These are phyloP conservation scores for Cepphus grylle DNA, from an alignment of 2,113 vertebrate species.

Conservation along the genomic window DNA sequence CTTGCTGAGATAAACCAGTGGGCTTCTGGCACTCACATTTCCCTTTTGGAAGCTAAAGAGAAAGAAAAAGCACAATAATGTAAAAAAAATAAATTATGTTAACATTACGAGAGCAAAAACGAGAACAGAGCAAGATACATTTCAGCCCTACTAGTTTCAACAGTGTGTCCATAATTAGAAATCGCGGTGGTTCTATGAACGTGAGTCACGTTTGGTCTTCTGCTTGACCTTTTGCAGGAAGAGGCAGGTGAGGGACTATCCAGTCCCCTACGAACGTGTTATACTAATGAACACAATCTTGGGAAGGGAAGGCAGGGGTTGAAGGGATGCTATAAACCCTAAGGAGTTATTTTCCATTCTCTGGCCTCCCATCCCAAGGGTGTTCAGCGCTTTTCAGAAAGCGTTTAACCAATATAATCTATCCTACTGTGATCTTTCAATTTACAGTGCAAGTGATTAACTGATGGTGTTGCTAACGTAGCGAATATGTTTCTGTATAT, in stretches of 20 bases:
- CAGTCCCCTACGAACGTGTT: not conserved
- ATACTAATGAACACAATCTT: not conserved
- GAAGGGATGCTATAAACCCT: not conserved
- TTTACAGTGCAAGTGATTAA: not conserved
- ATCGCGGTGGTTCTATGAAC: not conserved
- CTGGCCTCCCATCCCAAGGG: not conserved
- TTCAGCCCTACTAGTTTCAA: not conserved
- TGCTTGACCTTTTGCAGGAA: not conserved
- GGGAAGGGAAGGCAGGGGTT: not conserved
- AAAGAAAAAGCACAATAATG: not conserved
- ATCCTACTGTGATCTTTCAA: slow-evolving; percentile 5
- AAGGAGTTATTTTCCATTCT: not conserved
- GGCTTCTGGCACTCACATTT: not conserved
- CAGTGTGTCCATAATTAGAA: not conserved
- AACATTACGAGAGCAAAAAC: not conserved
- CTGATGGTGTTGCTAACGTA: not conserved
- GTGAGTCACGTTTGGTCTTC: not conserved
- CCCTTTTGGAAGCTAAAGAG: not conserved
- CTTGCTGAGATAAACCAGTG: not conserved
- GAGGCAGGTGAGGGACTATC: not conserved
- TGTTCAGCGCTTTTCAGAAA: not conserved
- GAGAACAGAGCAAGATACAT: not conserved
- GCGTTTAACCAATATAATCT: not conserved
- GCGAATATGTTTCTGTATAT: not conserved
- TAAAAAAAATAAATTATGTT: not conserved